Percentiles rank a stretch among this genome's conserved stretches.
Evolutionary conservation across 2,113 vertebrate species (phyloP).

Genomic region (Phrynosoma platyrhinos): DNA sequence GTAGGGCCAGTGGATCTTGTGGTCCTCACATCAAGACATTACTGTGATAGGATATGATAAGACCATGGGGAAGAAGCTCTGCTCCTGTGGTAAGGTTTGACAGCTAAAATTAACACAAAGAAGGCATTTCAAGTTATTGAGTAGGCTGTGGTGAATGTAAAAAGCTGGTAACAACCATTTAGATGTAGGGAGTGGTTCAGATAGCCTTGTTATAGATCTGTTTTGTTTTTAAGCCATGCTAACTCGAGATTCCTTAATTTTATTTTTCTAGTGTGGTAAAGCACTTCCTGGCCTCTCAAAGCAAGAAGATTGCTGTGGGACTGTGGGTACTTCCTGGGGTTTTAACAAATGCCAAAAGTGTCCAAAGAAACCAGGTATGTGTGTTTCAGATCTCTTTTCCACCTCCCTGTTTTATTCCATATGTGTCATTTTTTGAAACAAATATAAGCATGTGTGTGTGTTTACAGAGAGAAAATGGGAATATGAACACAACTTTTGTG

Average conservation of each 20-base stretch:
- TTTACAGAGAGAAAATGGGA: not conserved
- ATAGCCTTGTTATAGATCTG: not conserved
- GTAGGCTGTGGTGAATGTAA: not conserved
- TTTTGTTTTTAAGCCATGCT: constrained; percentile 37
- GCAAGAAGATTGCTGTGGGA: constrained; percentile 96
- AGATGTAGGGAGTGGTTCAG: constrained; percentile 32
- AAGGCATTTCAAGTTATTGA: not conserved
- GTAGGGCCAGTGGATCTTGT: not conserved
- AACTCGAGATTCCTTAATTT: constrained; percentile 67
- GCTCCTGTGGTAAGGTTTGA: not conserved
- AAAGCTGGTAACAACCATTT: constrained; percentile 11
- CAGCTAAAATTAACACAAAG: not conserved
- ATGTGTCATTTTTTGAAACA: not conserved
- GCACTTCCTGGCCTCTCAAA: constrained; percentile 95
- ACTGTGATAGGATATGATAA: not conserved
- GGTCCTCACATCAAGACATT: not conserved
- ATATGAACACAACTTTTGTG: constrained; percentile 1
- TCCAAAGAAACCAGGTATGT: constrained; percentile 93
- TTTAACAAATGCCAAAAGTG: constrained; percentile 98
- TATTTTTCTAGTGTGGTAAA: constrained; percentile 91
- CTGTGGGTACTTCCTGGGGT: constrained; percentile 96
- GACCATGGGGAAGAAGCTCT: not conserved
- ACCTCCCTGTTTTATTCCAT: not conserved
- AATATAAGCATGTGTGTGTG: not conserved
- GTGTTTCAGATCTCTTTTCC: constrained; percentile 8